Evolutionary conservation across 1,140 invertebrate genomes (phyloP).

Genomic region (Pomacea maculata): DNA sequence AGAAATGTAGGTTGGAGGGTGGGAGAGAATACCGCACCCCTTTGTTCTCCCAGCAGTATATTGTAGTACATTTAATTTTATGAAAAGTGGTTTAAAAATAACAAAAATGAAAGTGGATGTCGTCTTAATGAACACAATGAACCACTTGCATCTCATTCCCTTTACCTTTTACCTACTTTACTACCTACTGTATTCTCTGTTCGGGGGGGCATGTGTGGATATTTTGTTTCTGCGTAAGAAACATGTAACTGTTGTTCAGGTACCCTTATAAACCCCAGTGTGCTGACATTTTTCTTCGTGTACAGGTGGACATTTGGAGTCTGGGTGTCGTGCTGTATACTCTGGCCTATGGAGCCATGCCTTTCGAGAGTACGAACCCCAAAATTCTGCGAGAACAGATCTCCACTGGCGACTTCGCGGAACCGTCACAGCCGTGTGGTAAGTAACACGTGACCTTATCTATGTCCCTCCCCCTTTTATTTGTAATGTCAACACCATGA

Average conservation of each 20-base stretch:
- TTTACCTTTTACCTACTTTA: neutral
- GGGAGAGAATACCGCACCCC: too few relatives aligned
- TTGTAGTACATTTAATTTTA: too few relatives aligned
- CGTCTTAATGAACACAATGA: too few relatives aligned
- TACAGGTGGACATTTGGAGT: constrained; percentile 89
- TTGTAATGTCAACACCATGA: too few relatives aligned
- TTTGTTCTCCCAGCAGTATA: too few relatives aligned
- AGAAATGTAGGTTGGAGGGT: too few relatives aligned
- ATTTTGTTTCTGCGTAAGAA: neutral
- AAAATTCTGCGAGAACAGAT: constrained; percentile 97
- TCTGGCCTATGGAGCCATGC: constrained; percentile 98
- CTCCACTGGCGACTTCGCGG: constrained; percentile 95
- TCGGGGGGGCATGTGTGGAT: too few relatives aligned
- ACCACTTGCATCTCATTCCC: neutral
- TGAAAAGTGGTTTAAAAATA: too few relatives aligned
- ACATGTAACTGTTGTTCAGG: neutral
- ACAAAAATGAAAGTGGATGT: too few relatives aligned
- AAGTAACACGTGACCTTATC: constrained; percentile 60
- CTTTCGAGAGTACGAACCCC: constrained; percentile 98
- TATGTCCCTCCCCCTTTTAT: too few relatives aligned
- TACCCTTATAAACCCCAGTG: neutral
- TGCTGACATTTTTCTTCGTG: constrained; percentile 32
- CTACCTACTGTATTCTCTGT: too few relatives aligned
- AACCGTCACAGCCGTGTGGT: constrained; percentile 94
- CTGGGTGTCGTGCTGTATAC: constrained; percentile 97